These are phyloP conservation scores for Marmota flaviventris DNA, from an alignment of 2,113 vertebrate genomes.

Conservation along the genomic window DNA sequence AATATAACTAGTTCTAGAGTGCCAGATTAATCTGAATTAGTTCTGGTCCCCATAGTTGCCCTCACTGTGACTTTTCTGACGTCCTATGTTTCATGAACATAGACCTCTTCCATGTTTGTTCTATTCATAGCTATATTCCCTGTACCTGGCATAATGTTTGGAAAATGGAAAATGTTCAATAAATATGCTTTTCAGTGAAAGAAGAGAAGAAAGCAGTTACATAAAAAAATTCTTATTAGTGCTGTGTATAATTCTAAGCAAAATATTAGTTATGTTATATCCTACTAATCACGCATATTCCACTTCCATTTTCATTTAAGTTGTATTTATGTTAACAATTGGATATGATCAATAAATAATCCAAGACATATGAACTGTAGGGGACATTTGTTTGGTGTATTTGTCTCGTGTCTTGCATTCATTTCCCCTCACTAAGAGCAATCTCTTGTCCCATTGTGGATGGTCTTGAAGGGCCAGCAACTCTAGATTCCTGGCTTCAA, in stretches of 20 bases:
- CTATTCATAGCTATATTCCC: neutral
- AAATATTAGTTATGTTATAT: neutral
- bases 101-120: neutral
- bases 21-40: neutral
- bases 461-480: neutral
- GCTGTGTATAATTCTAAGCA: neutral
- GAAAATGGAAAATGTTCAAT: neutral
- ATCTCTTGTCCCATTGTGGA: neutral
- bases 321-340: neutral
- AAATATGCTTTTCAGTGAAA: conserved; percentile 12
- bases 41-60: neutral
- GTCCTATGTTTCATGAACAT: neutral
- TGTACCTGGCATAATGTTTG: neutral
- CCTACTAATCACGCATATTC: neutral
- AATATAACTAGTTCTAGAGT: neutral
- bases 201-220: neutral
- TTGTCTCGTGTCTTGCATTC: neutral
- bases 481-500: neutral
- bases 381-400: neutral
- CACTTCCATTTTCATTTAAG: neutral
- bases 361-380: neutral
- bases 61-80: neutral
- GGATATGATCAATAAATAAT: neutral
- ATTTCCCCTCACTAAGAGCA: neutral
- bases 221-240: neutral